Evolutionary conservation across 1,140 invertebrate species (phyloP).

Genomic region (Drosophila hydei): DNA sequence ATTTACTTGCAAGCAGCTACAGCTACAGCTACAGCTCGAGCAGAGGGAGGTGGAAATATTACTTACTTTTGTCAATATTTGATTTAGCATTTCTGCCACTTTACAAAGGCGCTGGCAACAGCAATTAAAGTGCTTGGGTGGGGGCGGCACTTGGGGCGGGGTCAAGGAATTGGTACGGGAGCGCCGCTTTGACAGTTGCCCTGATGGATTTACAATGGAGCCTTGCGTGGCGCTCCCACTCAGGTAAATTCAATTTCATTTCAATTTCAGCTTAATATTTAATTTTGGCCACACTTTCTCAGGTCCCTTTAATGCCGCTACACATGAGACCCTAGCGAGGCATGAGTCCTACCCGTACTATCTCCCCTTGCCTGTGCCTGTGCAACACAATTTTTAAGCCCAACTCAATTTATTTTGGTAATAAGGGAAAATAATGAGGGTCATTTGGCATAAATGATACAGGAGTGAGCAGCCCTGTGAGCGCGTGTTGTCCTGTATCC

Average conservation of each 20-base stretch:
- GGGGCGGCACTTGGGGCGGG: background rate
- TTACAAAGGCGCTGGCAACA: slow-evolving; percentile 50
- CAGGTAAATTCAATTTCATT: slow-evolving; percentile 78
- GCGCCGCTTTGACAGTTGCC: slow-evolving; percentile 49
- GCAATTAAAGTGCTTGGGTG: slow-evolving; percentile 53
- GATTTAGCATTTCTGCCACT: slow-evolving; percentile 75
- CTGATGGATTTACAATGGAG: slow-evolving; percentile 63
- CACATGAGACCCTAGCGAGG: slow-evolving; percentile 31
- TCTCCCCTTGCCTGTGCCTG: background rate
- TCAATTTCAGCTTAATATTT: slow-evolving; percentile 75
- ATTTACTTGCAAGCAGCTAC: slow-evolving; percentile 44
- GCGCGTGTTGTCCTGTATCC: background rate
- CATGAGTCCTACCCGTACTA: background rate
- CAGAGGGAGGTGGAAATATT: slow-evolving; percentile 41
- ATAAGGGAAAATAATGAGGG: slow-evolving; percentile 79
- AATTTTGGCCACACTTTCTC: slow-evolving; percentile 33
- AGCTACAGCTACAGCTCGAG: background rate
- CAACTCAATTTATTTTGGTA: slow-evolving; percentile 81
- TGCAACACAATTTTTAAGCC: slow-evolving; percentile 60
- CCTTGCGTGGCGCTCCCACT: background rate
- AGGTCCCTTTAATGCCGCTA: background rate
- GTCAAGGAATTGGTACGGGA: no score
- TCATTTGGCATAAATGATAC: slow-evolving; percentile 78
- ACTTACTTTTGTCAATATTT: slow-evolving; percentile 79
- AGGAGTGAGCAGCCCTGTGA: slow-evolving; percentile 15